Evolutionary conservation across 2,113 vertebrate species (phyloP).

Genomic region (Ictalurus furcatus): DNA sequence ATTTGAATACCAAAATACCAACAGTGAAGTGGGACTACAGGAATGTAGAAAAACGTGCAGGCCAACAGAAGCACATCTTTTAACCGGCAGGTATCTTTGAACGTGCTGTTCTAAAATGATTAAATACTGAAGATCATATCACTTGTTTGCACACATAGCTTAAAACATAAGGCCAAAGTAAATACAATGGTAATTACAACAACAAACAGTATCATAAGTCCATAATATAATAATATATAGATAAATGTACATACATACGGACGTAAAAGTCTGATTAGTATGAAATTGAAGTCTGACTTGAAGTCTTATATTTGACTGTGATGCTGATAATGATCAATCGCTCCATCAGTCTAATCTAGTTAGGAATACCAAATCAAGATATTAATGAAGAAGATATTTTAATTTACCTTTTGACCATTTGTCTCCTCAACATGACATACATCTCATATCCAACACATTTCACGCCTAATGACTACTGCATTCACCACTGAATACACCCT

Average conservation of each 20-base stretch:
- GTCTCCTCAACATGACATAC: neutral
- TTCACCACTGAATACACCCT: neutral
- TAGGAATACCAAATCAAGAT: neutral
- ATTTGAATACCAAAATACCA: slow-evolving; percentile 23
- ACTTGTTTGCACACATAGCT: neutral
- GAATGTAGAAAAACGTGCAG: slow-evolving; percentile 17
- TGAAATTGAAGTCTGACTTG: neutral
- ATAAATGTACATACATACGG: too few species aligned
- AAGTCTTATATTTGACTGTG: neutral
- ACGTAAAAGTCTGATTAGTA: neutral
- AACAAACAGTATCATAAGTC: neutral
- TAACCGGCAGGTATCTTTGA: neutral
- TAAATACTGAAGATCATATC: neutral
- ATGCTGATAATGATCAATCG: neutral
- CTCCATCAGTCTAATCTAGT: neutral
- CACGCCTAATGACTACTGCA: neutral
- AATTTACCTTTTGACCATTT: neutral
- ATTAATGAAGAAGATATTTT: neutral
- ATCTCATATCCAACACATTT: neutral
- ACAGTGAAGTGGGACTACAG: neutral
- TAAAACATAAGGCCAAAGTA: neutral
- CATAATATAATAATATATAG: neutral
- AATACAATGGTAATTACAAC: too few species aligned
- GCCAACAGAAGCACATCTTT: neutral
- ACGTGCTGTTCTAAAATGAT: neutral